These are phyloP conservation scores for Macrobrachium rosenbergii DNA, from an alignment of 1,140 invertebrate genomes.

Conservation along the genomic window DNA sequence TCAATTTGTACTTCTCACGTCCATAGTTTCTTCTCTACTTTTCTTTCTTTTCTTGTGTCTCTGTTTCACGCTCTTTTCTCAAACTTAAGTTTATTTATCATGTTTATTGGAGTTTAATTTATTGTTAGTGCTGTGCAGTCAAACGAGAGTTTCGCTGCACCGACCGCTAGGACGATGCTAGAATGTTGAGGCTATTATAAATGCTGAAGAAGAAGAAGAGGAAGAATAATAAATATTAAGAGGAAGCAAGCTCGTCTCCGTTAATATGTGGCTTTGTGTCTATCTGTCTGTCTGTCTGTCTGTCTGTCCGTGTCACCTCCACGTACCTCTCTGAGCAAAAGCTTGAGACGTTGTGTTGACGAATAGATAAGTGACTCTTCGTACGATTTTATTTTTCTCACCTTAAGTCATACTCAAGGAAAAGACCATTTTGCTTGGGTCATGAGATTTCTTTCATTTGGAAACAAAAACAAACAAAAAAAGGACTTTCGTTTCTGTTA, in stretches of 20 bases:
- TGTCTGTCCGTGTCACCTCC: no score
- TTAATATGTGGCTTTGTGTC: neutral
- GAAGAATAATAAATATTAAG: neutral
- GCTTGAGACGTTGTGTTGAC: no score
- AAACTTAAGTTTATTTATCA: neutral
- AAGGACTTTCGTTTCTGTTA: no score
- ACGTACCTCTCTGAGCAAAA: no score
- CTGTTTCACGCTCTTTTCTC: neutral
- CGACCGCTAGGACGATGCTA: neutral
- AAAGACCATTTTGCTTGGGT: no score
- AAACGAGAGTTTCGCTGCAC: neutral
- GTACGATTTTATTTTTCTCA: no score
- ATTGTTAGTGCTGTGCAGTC: neutral
- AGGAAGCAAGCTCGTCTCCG: neutral
- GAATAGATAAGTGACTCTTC: no score
- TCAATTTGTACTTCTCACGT: neutral
- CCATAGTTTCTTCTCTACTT: neutral
- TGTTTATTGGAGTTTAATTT: conserved; percentile 11
- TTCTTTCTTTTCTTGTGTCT: no score
- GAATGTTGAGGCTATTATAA: conserved; percentile 25
- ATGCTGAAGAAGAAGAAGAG: neutral
- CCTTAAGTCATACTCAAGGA: no score
- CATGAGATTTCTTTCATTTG: no score
- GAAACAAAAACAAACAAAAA: no score
- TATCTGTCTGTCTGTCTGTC: no score